phyloP scores from a whole-genome alignment of 2,113 vertebrate genomes.

The Rhegmatorhina hoffmannsi region DNA sequence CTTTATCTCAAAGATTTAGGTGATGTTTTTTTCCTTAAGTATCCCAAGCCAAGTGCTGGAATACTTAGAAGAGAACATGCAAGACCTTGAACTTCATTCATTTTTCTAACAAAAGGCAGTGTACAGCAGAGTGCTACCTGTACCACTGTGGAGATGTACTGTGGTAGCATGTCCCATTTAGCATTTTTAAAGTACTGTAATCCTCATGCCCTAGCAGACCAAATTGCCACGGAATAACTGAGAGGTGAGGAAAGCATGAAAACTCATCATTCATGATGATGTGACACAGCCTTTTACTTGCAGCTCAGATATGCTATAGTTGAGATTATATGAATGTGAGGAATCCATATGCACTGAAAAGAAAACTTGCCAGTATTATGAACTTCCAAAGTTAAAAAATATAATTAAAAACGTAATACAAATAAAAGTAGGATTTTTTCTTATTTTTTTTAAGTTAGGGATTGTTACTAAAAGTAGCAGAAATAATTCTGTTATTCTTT shows the following conservation, averaged over 20 bases:
- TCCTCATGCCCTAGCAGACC: not conserved
- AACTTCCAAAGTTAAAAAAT: not conserved
- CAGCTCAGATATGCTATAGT: not conserved
- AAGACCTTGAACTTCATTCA: not conserved
- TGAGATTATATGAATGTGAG: not conserved
- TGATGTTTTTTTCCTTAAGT: not conserved
- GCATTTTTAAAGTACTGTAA: not conserved
- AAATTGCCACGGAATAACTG: not conserved
- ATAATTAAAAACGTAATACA: not conserved
- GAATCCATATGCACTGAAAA: not conserved
- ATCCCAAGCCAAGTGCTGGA: not conserved
- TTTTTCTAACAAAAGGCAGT: not conserved
- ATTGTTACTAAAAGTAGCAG: not conserved
- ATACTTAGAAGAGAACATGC: not conserved
- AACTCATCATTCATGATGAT: not conserved
- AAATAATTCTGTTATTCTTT: not conserved
- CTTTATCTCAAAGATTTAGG: constrained; percentile 4
- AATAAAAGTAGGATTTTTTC: not conserved
- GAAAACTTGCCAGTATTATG: not conserved
- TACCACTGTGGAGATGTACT: not conserved
- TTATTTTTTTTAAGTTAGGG: not conserved
- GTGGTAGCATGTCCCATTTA: not conserved
- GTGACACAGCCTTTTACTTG: not conserved
- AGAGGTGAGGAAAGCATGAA: not conserved
- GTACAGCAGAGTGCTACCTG: not conserved